These are phyloP conservation scores for Girardinichthys multiradiatus DNA, from an alignment of 2,113 vertebrate species.

Conservation along the genomic window DNA sequence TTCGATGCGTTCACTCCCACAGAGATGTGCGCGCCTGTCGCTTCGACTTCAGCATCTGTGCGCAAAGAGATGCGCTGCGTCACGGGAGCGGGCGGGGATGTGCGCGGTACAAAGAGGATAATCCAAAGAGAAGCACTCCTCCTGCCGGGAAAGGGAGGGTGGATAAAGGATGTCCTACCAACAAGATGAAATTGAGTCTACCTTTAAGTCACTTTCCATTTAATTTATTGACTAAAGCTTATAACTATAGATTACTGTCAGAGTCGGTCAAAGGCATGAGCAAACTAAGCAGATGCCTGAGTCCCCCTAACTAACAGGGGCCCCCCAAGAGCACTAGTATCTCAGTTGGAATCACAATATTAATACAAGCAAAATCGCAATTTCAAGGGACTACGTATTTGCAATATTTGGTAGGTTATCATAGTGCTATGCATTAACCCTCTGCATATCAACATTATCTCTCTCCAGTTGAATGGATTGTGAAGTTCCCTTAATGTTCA, in stretches of 20 bases:
- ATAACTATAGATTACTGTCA: neutral
- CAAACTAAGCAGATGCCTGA: too few relatives aligned
- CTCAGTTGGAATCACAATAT: too few relatives aligned
- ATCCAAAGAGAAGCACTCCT: conserved; percentile 30
- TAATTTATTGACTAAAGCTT: neutral
- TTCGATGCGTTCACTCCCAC: conserved; percentile 42
- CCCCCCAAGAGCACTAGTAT: too few relatives aligned
- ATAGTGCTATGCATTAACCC: too few relatives aligned
- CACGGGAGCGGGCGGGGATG: conserved; percentile 50
- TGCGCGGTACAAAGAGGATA: conserved; percentile 30
- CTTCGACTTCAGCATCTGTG: conserved; percentile 45
- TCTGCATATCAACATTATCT: too few relatives aligned
- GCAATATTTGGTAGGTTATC: too few relatives aligned
- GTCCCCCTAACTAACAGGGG: too few relatives aligned
- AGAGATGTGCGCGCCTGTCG: conserved; percentile 50
- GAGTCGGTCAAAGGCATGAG: too few relatives aligned
- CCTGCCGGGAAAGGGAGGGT: conserved; percentile 29
- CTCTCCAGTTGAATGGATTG: too few relatives aligned
- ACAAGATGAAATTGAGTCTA: neutral
- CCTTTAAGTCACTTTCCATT: neutral
- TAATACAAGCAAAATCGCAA: too few relatives aligned
- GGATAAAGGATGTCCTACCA: neutral
- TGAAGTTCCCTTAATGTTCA: too few relatives aligned
- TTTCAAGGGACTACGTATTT: too few relatives aligned
- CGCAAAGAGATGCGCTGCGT: conserved; percentile 52